These are phyloP conservation scores for Morpho helenor DNA, from an alignment of 2,888 invertebrate species.

Conservation along the genomic window DNA sequence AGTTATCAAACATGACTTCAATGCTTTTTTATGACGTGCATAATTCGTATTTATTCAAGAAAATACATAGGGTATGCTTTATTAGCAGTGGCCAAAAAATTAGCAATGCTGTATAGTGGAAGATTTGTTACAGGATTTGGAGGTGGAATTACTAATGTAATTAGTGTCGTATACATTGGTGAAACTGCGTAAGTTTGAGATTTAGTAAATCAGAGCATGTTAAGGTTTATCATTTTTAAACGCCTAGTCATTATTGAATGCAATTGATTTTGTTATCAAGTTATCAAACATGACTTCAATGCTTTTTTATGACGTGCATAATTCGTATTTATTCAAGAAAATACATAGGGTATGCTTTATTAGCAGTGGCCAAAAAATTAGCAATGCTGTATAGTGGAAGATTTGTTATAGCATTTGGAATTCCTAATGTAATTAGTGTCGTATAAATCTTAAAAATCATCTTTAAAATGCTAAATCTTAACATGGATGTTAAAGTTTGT, in stretches of 20 bases:
- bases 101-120: slow-evolving; percentile 37
- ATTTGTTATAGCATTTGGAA: slow-evolving; percentile 36
- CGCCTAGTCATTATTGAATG: too few relatives aligned
- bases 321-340: neutral
- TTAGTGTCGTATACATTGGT: slow-evolving; percentile 43
- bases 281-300: too few relatives aligned
- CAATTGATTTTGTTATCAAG: too few relatives aligned
- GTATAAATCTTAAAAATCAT: slow-evolving; percentile 29
- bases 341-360: slow-evolving; percentile 30
- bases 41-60: neutral
- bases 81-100: slow-evolving; percentile 31
- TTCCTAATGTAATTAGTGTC: slow-evolving; percentile 34
- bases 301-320: too few relatives aligned
- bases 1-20: too few relatives aligned
- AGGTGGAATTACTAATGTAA: slow-evolving; percentile 33
- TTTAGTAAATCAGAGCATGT: too few relatives aligned
- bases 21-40: too few relatives aligned
- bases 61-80: slow-evolving; percentile 30
- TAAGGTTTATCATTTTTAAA: too few relatives aligned
- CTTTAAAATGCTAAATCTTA: too few relatives aligned
- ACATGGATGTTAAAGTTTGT: too few relatives aligned
- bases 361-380: slow-evolving; percentile 34
- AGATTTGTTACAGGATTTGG: slow-evolving; percentile 38
- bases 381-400: slow-evolving; percentile 38
- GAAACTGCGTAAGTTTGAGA: slow-evolving; percentile 43